phyloP scores from a whole-genome alignment of 2,888 invertebrate species.

The Nomada goodeniana region DNA sequence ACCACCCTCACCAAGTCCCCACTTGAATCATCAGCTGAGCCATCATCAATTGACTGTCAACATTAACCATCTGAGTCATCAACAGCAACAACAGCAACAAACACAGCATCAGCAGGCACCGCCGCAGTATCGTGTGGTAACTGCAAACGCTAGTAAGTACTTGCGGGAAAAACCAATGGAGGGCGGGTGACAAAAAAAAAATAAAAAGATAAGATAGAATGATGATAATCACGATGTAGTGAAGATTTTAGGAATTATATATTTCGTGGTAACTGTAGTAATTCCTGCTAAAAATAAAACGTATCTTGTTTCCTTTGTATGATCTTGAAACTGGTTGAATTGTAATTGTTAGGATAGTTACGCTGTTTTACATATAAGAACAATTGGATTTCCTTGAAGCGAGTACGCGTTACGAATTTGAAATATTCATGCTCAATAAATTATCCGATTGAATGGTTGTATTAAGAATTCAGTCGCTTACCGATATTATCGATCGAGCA shows the following conservation, averaged over 20 bases:
- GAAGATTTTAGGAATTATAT: neutral
- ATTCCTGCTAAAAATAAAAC: neutral
- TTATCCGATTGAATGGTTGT: neutral
- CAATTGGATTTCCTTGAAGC: neutral
- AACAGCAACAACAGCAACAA: conserved; percentile 77
- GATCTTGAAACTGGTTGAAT: neutral
- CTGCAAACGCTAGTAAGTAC: conserved; percentile 79
- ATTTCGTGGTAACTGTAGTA: neutral
- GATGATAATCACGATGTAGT: neutral
- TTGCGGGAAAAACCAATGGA: neutral
- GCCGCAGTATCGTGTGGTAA: conserved; percentile 80
- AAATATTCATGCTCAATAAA: conserved; percentile 10
- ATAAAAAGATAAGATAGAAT: neutral
- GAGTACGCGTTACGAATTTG: neutral
- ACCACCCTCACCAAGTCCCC: conserved; percentile 78
- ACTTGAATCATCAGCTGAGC: conserved; percentile 79
- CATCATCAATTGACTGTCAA: conserved; percentile 80
- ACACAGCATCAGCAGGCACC: conserved; percentile 75
- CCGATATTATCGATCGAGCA: neutral
- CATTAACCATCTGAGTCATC: conserved; percentile 77
- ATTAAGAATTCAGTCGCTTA: neutral
- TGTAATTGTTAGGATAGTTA: neutral
- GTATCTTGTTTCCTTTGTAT: neutral
- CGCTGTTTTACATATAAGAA: neutral
- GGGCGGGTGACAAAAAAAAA: neutral